Conservation (phyloP, 2,888 invertebrate genomes). For the Scelioninae gen. 1 region DNA sequence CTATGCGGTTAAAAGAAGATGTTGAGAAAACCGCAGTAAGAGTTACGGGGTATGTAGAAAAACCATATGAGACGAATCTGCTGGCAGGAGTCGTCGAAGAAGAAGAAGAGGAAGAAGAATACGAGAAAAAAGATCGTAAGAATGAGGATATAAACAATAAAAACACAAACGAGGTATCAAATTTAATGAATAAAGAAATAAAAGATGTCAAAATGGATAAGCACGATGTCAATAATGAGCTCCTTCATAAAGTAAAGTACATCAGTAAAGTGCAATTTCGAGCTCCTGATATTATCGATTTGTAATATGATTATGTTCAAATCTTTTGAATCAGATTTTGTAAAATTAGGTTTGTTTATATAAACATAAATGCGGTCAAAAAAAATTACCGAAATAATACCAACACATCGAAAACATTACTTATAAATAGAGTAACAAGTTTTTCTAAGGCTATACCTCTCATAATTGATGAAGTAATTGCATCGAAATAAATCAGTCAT, state of each 20-base stretch:
- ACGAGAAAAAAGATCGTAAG: constrained; percentile 9
- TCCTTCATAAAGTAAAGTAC: constrained; percentile 77
- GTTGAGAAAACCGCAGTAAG: constrained; percentile 69
- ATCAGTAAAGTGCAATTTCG: constrained; percentile 79
- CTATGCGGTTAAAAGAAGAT: constrained; percentile 77
- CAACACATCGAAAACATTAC: constrained; percentile 50
- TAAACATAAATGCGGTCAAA: too few relatives aligned
- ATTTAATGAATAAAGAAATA: constrained; percentile 72
- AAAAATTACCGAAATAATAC: constrained; percentile 9
- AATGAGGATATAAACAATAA: constrained; percentile 1
- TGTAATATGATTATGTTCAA: constrained; percentile 72
- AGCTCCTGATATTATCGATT: constrained; percentile 79
- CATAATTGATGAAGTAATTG: too few relatives aligned
- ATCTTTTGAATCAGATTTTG: constrained; percentile 63
- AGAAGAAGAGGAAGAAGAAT: constrained; percentile 73
- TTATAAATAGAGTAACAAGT: constrained; percentile 44
- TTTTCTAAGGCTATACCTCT: constrained; percentile 58
- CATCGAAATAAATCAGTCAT: constrained; percentile 5
- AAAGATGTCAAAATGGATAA: constrained; percentile 58
- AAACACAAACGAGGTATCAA: constrained; percentile 56
- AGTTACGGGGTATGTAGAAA: constrained; percentile 68
- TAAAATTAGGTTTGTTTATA: constrained; percentile 42
- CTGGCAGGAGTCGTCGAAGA: constrained; percentile 78
- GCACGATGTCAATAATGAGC: constrained; percentile 70
- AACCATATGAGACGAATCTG: constrained; percentile 74